Evolutionary conservation across 35 echinoderm and acorn worm genomes (phyloP).

Genomic region (Apostichopus californicus): DNA sequence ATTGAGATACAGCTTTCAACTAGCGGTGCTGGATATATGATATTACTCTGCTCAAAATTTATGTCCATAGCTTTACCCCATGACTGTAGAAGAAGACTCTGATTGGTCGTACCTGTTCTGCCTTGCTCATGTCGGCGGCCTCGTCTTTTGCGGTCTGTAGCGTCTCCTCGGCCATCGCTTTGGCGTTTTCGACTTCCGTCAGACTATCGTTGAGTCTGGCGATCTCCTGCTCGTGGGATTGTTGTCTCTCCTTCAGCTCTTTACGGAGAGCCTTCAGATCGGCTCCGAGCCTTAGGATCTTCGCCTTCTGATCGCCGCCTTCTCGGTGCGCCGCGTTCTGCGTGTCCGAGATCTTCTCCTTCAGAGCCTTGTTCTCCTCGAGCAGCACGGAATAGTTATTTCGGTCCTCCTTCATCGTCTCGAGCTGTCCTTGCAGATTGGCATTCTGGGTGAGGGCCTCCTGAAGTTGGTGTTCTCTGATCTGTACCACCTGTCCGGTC

Average conservation of each 20-base stretch:
- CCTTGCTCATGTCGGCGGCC: slow-evolving; percentile 65
- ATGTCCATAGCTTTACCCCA: too few relatives aligned
- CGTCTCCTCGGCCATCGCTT: slow-evolving; percentile 64
- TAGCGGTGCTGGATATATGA: too few relatives aligned
- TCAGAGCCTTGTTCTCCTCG: slow-evolving; percentile 77
- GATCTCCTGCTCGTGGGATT: slow-evolving; percentile 57
- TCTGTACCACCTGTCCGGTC: background rate
- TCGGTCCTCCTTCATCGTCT: slow-evolving; percentile 85
- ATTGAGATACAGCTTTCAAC: too few relatives aligned
- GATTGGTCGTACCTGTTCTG: slow-evolving; percentile 55
- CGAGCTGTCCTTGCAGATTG: slow-evolving; percentile 89
- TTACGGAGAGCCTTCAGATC: slow-evolving; percentile 80
- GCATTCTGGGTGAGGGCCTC: slow-evolving; percentile 77
- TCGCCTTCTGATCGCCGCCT: slow-evolving; percentile 79
- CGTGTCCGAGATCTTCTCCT: slow-evolving; percentile 77
- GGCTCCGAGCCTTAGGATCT: slow-evolving; percentile 59
- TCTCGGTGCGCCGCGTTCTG: slow-evolving; percentile 82
- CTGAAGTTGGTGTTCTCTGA: slow-evolving; percentile 74
- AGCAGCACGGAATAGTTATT: slow-evolving; percentile 68
- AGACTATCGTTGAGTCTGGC: slow-evolving; percentile 58
- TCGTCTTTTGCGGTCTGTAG: slow-evolving; percentile 41
- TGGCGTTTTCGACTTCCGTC: slow-evolving; percentile 67
- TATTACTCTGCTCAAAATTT: too few relatives aligned
- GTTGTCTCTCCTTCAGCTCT: slow-evolving; percentile 81
- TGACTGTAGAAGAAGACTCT: too few relatives aligned